Conservation (phyloP, 1,140 invertebrate genomes). For the Nasonia vitripennis region DNA sequence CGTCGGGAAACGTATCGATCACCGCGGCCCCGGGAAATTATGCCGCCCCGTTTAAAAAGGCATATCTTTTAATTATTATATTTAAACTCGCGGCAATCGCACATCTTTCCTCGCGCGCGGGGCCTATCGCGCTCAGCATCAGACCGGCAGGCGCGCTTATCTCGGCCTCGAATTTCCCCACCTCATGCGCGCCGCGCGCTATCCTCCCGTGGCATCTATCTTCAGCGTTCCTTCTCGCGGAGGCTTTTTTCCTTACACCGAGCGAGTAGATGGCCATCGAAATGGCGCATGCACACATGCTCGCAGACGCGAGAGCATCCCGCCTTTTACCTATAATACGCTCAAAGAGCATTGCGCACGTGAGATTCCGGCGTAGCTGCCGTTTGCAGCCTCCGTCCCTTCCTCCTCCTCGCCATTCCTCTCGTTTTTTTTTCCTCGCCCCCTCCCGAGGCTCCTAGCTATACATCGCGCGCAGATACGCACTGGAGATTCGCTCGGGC, state of each 20-base stretch:
- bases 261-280: slow-evolving; percentile 44
- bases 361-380: slow-evolving; percentile 41
- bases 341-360: slow-evolving; percentile 38
- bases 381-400: background rate
- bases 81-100: slow-evolving; percentile 39
- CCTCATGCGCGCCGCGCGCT: background rate
- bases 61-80: slow-evolving; percentile 50
- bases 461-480: slow-evolving; percentile 41
- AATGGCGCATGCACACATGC: slow-evolving; percentile 19
- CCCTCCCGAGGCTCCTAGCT: background rate
- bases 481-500: slow-evolving; percentile 35
- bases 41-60: slow-evolving; percentile 4
- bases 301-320: background rate
- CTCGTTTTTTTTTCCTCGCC: background rate
- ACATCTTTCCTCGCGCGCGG: slow-evolving; percentile 14
- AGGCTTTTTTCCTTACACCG: background rate
- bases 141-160: slow-evolving; percentile 3
- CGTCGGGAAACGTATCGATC: background rate
- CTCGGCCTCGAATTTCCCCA: slow-evolving; percentile 43
- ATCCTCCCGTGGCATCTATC: slow-evolving; percentile 34
- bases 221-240: background rate
- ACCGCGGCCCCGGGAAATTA: background rate
- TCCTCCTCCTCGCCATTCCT: background rate
- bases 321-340: slow-evolving; percentile 43
- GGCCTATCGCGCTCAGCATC: slow-evolving; percentile 7